phyloP scores from a whole-genome alignment of 2,888 invertebrate species.

The Luperina testacea region DNA sequence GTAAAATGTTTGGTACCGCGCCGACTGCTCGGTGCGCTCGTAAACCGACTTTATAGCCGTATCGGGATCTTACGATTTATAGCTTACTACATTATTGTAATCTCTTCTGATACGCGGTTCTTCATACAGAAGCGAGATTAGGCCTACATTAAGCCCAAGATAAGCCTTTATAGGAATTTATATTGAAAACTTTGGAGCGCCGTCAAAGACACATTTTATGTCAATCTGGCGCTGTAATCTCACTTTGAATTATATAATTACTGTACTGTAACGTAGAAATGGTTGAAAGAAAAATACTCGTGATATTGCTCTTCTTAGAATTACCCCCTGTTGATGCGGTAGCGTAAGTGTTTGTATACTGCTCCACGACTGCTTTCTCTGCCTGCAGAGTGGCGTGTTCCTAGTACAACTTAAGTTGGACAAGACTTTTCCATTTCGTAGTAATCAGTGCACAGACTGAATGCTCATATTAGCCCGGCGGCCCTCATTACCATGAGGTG shows the following conservation, averaged over 20 bases:
- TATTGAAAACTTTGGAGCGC: slow-evolving; percentile 59
- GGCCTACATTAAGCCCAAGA: slow-evolving; percentile 43
- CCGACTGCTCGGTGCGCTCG: slow-evolving; percentile 54
- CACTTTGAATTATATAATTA: slow-evolving; percentile 48
- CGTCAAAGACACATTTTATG: slow-evolving; percentile 52
- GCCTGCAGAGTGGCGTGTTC: slow-evolving; percentile 14
- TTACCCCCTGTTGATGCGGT: neutral
- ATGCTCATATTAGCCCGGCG: slow-evolving; percentile 17
- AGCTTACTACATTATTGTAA: slow-evolving; percentile 67
- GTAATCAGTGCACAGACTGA: slow-evolving; percentile 23
- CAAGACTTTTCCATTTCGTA: slow-evolving; percentile 33
- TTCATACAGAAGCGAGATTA: slow-evolving; percentile 52
- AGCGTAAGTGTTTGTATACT: neutral
- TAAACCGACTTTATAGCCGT: slow-evolving; percentile 65
- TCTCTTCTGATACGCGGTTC: slow-evolving; percentile 39
- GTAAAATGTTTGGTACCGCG: slow-evolving; percentile 52
- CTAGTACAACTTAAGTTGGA: slow-evolving; percentile 8
- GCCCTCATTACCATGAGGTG: slow-evolving; percentile 33
- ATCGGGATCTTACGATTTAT: slow-evolving; percentile 67
- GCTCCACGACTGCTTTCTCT: neutral
- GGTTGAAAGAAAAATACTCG: neutral
- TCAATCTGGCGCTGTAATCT: slow-evolving; percentile 41
- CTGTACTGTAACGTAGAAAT: slow-evolving; percentile 14
- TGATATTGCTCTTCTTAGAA: neutral
- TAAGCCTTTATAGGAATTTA: slow-evolving; percentile 60